These are phyloP conservation scores for Botrylloides violaceus DNA, from an alignment of 23 tunicate species.

Conservation along the genomic window DNA sequence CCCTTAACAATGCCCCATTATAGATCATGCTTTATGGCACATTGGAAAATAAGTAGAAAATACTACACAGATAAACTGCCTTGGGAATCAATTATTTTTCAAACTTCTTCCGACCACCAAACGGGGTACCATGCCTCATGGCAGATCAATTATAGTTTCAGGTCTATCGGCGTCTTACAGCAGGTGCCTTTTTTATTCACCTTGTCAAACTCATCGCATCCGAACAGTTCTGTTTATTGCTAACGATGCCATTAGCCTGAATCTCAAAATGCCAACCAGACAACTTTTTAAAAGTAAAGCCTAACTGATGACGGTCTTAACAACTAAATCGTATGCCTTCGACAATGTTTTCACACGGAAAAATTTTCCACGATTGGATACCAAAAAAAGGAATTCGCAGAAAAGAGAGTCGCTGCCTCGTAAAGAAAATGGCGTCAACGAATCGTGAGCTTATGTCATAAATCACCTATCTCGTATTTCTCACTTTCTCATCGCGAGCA, in stretches of 20 bases:
- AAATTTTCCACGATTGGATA: neutral
- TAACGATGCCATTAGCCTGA: neutral
- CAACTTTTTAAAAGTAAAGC: neutral
- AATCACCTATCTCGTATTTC: too few species aligned
- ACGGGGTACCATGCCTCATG: neutral
- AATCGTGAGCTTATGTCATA: too few species aligned
- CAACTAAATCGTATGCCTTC: neutral
- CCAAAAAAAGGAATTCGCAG: neutral
- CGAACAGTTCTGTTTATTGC: neutral
- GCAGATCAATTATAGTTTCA: constrained; percentile 21
- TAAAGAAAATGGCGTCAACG: neutral
- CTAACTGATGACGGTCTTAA: neutral
- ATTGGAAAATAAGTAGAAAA: neutral
- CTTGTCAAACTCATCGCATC: constrained; percentile 2
- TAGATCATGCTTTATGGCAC: neutral
- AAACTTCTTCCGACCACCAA: constrained; percentile 6
- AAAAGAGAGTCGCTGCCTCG: neutral
- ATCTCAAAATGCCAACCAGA: neutral
- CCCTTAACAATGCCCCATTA: neutral
- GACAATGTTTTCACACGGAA: neutral
- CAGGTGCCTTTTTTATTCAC: constrained; percentile 24
- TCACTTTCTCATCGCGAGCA: too few species aligned
- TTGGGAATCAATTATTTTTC: constrained; percentile 6
- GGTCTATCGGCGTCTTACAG: constrained; percentile 14
- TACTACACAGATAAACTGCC: neutral